These are phyloP conservation scores for Hypomecis punctinalis DNA, from an alignment of 2,888 invertebrate genomes.

Conservation along the genomic window DNA sequence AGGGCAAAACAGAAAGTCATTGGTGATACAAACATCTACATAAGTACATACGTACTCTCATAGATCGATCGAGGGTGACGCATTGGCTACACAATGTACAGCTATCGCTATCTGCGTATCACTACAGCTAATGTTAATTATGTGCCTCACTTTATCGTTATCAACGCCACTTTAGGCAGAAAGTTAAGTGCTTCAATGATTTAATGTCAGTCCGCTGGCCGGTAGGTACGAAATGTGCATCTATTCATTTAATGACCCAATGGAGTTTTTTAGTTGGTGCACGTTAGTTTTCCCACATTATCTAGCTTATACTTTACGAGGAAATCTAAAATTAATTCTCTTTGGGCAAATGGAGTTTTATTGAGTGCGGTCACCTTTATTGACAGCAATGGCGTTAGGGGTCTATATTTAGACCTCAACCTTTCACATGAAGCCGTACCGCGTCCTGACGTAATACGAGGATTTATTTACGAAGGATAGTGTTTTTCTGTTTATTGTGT, in stretches of 20 bases:
- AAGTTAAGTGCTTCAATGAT: constrained; percentile 57
- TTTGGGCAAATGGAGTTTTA: not conserved
- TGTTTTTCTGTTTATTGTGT: constrained; percentile 5
- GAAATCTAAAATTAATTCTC: not conserved
- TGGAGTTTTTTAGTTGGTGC: too few relatives aligned
- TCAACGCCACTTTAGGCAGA: constrained; percentile 50
- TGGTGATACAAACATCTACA: not conserved
- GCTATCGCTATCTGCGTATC: constrained; percentile 43
- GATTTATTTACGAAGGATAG: constrained; percentile 12
- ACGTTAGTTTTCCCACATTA: not conserved
- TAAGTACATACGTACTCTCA: constrained; percentile 5
- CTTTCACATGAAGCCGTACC: constrained; percentile 6
- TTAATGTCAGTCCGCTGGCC: constrained; percentile 44
- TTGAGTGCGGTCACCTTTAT: constrained; percentile 3
- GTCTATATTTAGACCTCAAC: constrained; percentile 18
- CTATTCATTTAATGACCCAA: constrained; percentile 21
- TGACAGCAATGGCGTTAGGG: constrained; percentile 10
- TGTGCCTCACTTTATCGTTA: constrained; percentile 51
- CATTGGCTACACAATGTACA: constrained; percentile 42
- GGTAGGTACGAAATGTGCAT: constrained; percentile 33
- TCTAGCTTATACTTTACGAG: not conserved
- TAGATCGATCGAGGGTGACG: constrained; percentile 38
- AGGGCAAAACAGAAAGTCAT: not conserved
- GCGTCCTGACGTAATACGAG: not conserved
- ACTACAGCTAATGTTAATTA: constrained; percentile 56